These are phyloP conservation scores for Malurus melanocephalus DNA, from an alignment of 2,113 vertebrate species.

Conservation along the genomic window DNA sequence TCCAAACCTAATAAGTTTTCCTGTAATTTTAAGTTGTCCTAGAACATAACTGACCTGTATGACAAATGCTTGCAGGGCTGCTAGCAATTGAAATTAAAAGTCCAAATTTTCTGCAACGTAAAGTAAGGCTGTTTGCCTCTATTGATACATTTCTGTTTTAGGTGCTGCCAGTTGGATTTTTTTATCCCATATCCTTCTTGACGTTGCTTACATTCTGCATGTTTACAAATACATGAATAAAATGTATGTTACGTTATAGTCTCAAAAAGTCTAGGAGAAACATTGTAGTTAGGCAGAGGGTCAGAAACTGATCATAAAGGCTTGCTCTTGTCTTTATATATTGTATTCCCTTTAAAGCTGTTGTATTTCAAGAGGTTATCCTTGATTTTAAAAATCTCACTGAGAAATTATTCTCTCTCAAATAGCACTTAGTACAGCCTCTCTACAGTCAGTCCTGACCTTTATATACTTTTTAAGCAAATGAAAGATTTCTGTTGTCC, in stretches of 20 bases:
- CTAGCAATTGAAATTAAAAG: background rate
- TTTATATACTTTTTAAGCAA: background rate
- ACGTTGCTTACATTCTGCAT: background rate
- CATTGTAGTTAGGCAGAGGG: background rate
- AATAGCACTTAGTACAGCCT: background rate
- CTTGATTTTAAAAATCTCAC: background rate
- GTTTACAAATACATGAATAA: background rate
- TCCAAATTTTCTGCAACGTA: background rate
- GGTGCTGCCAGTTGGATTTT: background rate
- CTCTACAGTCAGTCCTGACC: background rate
- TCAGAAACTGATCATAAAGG: background rate
- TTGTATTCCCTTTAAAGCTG: background rate
- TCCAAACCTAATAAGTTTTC: background rate
- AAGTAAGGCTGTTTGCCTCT: background rate
- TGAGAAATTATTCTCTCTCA: background rate
- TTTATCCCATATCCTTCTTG: background rate
- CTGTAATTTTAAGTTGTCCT: background rate
- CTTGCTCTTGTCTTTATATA: background rate
- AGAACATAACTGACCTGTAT: background rate
- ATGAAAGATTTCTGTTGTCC: background rate
- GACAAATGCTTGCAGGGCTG: background rate
- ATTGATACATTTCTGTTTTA: background rate
- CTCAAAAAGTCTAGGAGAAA: background rate
- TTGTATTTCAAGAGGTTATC: background rate
- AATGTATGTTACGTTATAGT: background rate